Evolutionary conservation across 2,888 invertebrate species (phyloP).

Genomic region (Diloba caeruleocephala): DNA sequence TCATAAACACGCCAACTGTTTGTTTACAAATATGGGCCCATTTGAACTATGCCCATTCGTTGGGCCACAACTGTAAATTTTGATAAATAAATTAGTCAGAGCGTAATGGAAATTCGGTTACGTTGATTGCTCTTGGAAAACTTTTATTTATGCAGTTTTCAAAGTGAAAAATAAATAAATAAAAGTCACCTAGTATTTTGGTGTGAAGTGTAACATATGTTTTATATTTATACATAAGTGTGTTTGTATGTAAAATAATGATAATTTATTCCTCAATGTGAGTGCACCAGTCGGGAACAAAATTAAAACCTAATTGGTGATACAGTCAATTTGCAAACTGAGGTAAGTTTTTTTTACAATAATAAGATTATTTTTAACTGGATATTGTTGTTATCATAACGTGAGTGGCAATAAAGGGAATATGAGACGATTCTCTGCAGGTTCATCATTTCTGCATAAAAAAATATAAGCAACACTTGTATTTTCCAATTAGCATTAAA

Average conservation of each 20-base stretch:
- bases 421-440: too few relatives aligned
- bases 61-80: slow-evolving; percentile 54
- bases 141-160: slow-evolving; percentile 33
- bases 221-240: slow-evolving; percentile 13
- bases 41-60: slow-evolving; percentile 54
- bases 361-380: too few relatives aligned
- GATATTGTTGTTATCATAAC: too few relatives aligned
- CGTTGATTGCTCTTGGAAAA: slow-evolving; percentile 22
- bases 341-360: slow-evolving; percentile 33
- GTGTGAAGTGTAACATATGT: slow-evolving; percentile 15
- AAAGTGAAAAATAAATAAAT: slow-evolving; percentile 19
- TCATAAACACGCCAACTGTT: slow-evolving; percentile 44
- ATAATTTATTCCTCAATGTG: slow-evolving; percentile 9
- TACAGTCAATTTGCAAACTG: neutral
- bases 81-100: slow-evolving; percentile 33
- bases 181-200: slow-evolving; percentile 12
- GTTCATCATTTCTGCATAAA: too few relatives aligned
- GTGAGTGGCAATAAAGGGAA: too few relatives aligned
- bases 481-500: too few relatives aligned
- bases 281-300: slow-evolving; percentile 9
- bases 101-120: slow-evolving; percentile 40
- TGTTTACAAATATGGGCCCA: slow-evolving; percentile 58
- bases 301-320: slow-evolving; percentile 9
- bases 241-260: slow-evolving; percentile 10
- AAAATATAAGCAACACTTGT: too few relatives aligned